phyloP scores from a whole-genome alignment of 2,113 vertebrate genomes.

The Callocephalon fimbriatum region DNA sequence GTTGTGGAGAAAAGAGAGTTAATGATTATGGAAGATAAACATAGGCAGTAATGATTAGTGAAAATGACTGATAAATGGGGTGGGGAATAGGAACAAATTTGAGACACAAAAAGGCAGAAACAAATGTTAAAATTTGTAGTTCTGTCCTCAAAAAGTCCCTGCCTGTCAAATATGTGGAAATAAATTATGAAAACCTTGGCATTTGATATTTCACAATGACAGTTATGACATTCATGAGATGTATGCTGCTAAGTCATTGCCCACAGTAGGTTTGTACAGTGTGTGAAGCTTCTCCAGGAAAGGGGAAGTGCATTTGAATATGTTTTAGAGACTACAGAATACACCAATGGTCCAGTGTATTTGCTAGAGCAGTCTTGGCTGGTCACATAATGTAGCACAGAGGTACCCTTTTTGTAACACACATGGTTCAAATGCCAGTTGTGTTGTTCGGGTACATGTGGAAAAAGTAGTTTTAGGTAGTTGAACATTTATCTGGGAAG shows the following conservation, averaged over 20 bases:
- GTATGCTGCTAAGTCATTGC: neutral
- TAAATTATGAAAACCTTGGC: neutral
- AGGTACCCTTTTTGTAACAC: neutral
- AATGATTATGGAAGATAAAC: slow-evolving; percentile 14
- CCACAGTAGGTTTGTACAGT: neutral
- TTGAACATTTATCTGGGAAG: neutral
- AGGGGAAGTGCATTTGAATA: fast-evolving
- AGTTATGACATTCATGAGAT: slow-evolving; percentile 18
- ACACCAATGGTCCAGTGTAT: fast-evolving
- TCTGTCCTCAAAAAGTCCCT: slow-evolving; percentile 22
- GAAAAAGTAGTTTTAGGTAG: neutral
- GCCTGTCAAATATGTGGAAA: neutral
- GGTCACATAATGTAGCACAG: too few species aligned
- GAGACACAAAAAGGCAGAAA: neutral
- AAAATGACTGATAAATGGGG: slow-evolving; percentile 9
- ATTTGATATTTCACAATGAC: slow-evolving; percentile 16
- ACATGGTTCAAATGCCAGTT: fast-evolving
- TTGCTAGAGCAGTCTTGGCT: neutral
- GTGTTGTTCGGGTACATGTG: fast-evolving
- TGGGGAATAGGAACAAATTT: neutral
- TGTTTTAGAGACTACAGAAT: neutral
- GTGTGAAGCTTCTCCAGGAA: neutral
- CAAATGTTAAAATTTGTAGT: slow-evolving; percentile 12
- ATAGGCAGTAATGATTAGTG: neutral
- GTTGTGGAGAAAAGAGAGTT: neutral